phyloP scores from a whole-genome alignment of 2,888 invertebrate genomes.

The Platynereis dumerilii region DNA sequence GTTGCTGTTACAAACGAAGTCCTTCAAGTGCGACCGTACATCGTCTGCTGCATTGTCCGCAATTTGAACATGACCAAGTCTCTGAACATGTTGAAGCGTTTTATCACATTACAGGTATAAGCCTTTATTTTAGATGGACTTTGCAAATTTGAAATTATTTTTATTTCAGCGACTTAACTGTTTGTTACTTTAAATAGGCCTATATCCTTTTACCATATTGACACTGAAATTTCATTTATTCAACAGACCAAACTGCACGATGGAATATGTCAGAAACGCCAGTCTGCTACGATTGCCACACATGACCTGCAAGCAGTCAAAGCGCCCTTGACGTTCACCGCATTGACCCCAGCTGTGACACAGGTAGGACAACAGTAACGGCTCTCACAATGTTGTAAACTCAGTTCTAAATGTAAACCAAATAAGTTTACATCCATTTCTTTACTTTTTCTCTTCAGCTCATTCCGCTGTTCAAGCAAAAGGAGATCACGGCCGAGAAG shows the following conservation, averaged over 20 bases:
- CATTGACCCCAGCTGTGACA: constrained; percentile 71
- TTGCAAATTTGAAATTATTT: too few relatives aligned
- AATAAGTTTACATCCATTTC: too few relatives aligned
- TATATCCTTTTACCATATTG: too few relatives aligned
- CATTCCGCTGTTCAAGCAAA: constrained; percentile 71
- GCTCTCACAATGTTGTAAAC: not conserved
- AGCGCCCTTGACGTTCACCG: constrained; percentile 72
- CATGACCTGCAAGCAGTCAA: constrained; percentile 77
- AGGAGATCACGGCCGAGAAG: constrained; percentile 72
- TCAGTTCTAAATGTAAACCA: too few relatives aligned
- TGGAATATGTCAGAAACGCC: constrained; percentile 78
- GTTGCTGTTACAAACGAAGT: constrained; percentile 62
- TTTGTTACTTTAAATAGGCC: too few relatives aligned
- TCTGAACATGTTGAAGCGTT: constrained; percentile 73
- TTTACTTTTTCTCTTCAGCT: constrained; percentile 43
- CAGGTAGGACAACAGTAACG: constrained; percentile 65
- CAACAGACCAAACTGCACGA: constrained; percentile 71
- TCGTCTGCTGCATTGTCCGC: constrained; percentile 76
- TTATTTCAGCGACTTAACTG: too few relatives aligned
- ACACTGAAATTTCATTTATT: not conserved
- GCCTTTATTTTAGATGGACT: too few relatives aligned
- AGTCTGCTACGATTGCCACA: constrained; percentile 81
- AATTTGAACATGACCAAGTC: constrained; percentile 71
- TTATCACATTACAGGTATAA: constrained; percentile 76
- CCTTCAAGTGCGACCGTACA: constrained; percentile 72